Base-by-base conservation (phyloP, 2,797 vertebrate genomes). In the Merluccius polli region DNA sequence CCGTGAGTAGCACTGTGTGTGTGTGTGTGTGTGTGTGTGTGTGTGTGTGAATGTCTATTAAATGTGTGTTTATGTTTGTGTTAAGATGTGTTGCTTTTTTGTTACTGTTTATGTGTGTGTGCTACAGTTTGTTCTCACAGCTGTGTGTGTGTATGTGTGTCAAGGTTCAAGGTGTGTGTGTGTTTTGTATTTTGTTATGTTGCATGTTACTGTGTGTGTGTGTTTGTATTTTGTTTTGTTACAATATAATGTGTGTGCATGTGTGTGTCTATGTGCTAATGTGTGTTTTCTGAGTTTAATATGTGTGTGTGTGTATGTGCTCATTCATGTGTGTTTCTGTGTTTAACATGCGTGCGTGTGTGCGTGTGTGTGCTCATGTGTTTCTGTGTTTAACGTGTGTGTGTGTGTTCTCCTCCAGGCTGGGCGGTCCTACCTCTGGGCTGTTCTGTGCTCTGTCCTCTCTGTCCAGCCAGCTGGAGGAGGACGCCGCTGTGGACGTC, bases 361-460 rank as follows among this genome's bases (percentile, higher is more conserved):
- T 77, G 29, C 71, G 73, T 79, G 7, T 38, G 36, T 38, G 36
- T 38, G 36, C 10, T 3, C 10, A 9, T 38, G 36, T 38, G 36
- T 38, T n/a, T n/a, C n/a, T n/a, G n/a, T n/a, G 36, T 48, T 48
- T 48, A 48, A 48, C 16, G 75, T 36, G 35, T 29, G 36, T 69
- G 67, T 32, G 29, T 52, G 5, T n/a, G 35, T 67, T 67, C 8
- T 63, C 0, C 18, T 71, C 11, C 87, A 99, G 98, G 87, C 91
- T 96, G 18, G 98, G 98, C 80, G 96, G 97, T 11, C 91, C 95
- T 65, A 95, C 95, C 2, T 97, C 98, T 0, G 98, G 95, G 65
- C 95, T 96, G 75, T 97, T 98, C 89, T 98, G 97, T 87, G 95
- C 97, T 33, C 93, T 99, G 83, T 94, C 92, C 73, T 95, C 95